Base-by-base conservation (phyloP, 23 tunicate species). In the Trididemnum clinides region DNA sequence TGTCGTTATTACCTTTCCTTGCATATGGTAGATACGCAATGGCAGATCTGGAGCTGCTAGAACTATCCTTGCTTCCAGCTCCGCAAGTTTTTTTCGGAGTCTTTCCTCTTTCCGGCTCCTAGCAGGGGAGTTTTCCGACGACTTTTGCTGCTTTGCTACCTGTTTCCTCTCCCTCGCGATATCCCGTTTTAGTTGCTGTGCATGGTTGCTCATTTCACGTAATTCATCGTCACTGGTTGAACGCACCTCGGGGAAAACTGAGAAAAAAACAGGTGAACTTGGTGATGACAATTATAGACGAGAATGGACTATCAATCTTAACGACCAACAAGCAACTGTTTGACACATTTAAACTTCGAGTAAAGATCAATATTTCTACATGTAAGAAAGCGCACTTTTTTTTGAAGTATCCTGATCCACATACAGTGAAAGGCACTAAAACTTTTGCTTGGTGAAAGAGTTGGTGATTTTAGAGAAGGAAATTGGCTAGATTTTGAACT, bases 1-100 rank as follows among this genome's bases (percentile, higher is more conserved):
- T n/a, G n/a, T n/a, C n/a, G n/a, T n/a, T n/a, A n/a, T 28, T 50
- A 92, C 97, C 86, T 88, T 88, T 58, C 97, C 97, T 64, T 88
- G 92, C 92, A 88, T 92, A 84, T 92, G 97, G 33, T 77, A 92
- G n/a, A 92, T 92, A 54, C 92, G 57, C 54, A 92, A 80, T 21
- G 97, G 87, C 0, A 92, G 83, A 71, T 88, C 84, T 21, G 97
- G 97, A 27, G 97, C 97, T 10, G 92, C 88, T 0, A 92, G 72
- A 51, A 92, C 92, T 29, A 92, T 92, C 80, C 90, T 79, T 21
- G 86, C 92, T 71, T 92, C 92, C 33, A 88, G 66, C 82, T 92
- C 97, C 22, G 78, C 86, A 33, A 92, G 63, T 66, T 92, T 92
- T 57, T 92, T 92, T 28, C 97, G 51, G 35, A 87, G 33, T 30